Percentiles rank a stretch among this genome's conserved stretches.
phyloP scores from a whole-genome alignment of 2,797 vertebrate genomes.

The Pipistrellus kuhlii region DNA sequence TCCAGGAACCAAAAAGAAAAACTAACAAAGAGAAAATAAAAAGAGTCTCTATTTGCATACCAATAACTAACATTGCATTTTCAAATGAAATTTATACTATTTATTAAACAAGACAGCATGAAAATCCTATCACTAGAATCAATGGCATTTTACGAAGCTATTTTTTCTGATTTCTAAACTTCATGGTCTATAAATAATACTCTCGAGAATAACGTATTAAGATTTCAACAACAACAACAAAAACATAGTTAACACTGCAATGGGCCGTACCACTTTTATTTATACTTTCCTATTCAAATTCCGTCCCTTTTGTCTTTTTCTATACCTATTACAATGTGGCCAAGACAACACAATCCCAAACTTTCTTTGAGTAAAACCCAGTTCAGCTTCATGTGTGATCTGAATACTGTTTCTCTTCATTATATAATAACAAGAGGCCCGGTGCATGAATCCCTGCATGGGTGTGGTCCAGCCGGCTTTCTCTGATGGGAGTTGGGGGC shows the following conservation, averaged over 20 bases:
- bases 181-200: background rate
- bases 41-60: background rate
- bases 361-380: background rate
- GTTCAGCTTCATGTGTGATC: background rate
- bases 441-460: too few species aligned
- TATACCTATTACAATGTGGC: background rate
- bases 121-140: conserved; percentile 21
- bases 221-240: background rate
- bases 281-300: background rate
- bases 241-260: background rate
- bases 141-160: background rate
- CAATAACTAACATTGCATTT: background rate
- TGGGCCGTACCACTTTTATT: background rate
- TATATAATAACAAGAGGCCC: background rate
- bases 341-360: background rate
- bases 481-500: too few species aligned
- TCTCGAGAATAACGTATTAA: background rate
- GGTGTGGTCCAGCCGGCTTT: accelerated
- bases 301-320: background rate
- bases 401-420: background rate
- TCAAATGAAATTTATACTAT: background rate
- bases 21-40: background rate
- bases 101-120: background rate
- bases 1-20: background rate
- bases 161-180: conserved; percentile 1